Base-by-base conservation (phyloP, 1,140 invertebrate genomes). In the Drosophila athabasca region DNA sequence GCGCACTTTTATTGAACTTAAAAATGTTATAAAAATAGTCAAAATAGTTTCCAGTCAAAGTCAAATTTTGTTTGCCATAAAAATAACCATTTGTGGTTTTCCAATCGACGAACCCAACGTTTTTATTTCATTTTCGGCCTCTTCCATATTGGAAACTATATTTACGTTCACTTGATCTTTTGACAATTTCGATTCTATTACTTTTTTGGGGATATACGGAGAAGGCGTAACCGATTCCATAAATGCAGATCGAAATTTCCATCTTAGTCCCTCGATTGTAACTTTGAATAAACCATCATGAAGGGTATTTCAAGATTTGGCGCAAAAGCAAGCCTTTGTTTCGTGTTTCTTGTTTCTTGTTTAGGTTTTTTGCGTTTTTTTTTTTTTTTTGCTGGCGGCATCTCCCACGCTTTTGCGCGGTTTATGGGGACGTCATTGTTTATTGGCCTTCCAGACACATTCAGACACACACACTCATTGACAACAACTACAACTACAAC, bases 401-500 rank as follows among this genome's bases (percentile, higher is more conserved):
- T 39, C 22, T 29, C 68, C 54, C 51, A 62, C 46, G 39, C 46
- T 44, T 70, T 8, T 51, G 17, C 26, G 26, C 46, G 5, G 15
- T 26, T 58, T 45, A 29, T 44, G 13, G 15, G 43, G 35, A 41
- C 57, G 68, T 54, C 67, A 54, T 51, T 54, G 19, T 54, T 51
- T 69, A 26, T 62, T 13, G 50, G 26, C 39, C 22, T 24, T 51
- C 15, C 17, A 22, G 17, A 19, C 17, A 19, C 11, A 22, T 13
- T 35, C 24, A 29, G 7, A 45, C 26, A 24, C 51, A 24, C 51
- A 46, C 44, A 29, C 52, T 53, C 43, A 46, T 54, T 71, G 67
- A 71, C 67, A 72, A 49, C 45, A 29, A 45, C 49, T 49, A 43
- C 29, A 44, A 49, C 67, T 49, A 57, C 26, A 31, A 3, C 29